Percentiles rank a stretch among this genome's conserved stretches.
These are phyloP conservation scores for Bolinopsis microptera DNA, from an alignment of 37 sponge, comb jelly and placozoan species.

Conservation along the genomic window DNA sequence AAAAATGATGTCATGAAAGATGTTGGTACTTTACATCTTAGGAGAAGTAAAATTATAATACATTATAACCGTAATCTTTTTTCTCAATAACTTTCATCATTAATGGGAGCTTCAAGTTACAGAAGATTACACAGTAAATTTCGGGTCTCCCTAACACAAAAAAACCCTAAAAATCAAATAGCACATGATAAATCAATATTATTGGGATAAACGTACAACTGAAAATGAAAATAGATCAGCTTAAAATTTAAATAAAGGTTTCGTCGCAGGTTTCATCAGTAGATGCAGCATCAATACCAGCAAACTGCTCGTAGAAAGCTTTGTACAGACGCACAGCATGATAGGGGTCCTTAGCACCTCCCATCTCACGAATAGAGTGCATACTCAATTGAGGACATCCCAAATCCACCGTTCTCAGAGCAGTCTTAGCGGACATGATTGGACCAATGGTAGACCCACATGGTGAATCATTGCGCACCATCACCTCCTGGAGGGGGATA, in stretches of 20 bases:
- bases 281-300: not conserved
- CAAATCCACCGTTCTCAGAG: constrained; percentile 86
- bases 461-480: constrained; percentile 88
- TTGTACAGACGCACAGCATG: constrained; percentile 76
- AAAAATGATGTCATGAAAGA: not conserved
- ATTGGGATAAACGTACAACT: no score
- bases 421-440: constrained; percentile 85
- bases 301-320: constrained; percentile 69
- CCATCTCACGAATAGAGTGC: constrained; percentile 95
- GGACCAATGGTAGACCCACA: constrained; percentile 98
- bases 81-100: no score
- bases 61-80: no score
- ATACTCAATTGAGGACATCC: constrained; percentile 91
- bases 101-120: no score
- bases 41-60: no score
- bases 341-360: constrained; percentile 78
- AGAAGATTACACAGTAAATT: no score
- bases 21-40: not conserved
- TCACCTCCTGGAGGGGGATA: constrained; percentile 86
- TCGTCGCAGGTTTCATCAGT: constrained; percentile 38
- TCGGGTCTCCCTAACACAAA: no score
- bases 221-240: no score
- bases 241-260: no score
- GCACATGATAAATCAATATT: no score
- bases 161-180: no score